Evolutionary conservation across 2,113 vertebrate genomes (phyloP).

Genomic region (Atlantisia rogersi): DNA sequence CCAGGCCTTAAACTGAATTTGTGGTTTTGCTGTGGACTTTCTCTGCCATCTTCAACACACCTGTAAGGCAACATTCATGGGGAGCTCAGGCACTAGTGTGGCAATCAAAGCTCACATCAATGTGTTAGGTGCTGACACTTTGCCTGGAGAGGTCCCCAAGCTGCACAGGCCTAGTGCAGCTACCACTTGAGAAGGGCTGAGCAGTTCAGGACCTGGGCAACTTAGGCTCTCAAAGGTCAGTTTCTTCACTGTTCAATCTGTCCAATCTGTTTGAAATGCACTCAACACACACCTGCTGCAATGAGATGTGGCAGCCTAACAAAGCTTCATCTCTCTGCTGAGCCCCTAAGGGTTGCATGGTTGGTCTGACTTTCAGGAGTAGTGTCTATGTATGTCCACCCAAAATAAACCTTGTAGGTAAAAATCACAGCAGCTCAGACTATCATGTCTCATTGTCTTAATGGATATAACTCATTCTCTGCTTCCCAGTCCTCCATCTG

Average conservation of each 20-base stretch:
- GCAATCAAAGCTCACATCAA: not conserved
- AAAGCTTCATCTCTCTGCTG: not conserved
- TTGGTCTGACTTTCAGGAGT: not conserved
- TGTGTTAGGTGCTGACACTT: not conserved
- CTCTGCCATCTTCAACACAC: not conserved
- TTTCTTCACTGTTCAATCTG: not conserved
- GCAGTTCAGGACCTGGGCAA: not conserved
- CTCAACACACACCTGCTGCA: not conserved
- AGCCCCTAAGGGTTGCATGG: not conserved
- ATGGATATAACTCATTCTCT: not conserved
- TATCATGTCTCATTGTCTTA: not conserved
- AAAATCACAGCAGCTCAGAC: not conserved
- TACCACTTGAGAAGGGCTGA: not conserved
- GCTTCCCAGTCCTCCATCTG: not conserved
- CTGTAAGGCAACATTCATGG: not conserved
- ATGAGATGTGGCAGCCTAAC: not conserved
- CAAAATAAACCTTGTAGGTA: not conserved
- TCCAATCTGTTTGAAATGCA: not conserved
- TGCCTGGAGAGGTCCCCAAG: not conserved
- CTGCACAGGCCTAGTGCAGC: too few relatives aligned
- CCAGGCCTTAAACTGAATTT: not conserved
- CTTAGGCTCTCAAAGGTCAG: not conserved
- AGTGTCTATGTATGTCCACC: not conserved
- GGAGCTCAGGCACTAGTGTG: not conserved
- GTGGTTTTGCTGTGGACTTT: not conserved